Evolutionary conservation across 2,797 vertebrate species (phyloP).

Genomic region (Anniella stebbinsi): DNA sequence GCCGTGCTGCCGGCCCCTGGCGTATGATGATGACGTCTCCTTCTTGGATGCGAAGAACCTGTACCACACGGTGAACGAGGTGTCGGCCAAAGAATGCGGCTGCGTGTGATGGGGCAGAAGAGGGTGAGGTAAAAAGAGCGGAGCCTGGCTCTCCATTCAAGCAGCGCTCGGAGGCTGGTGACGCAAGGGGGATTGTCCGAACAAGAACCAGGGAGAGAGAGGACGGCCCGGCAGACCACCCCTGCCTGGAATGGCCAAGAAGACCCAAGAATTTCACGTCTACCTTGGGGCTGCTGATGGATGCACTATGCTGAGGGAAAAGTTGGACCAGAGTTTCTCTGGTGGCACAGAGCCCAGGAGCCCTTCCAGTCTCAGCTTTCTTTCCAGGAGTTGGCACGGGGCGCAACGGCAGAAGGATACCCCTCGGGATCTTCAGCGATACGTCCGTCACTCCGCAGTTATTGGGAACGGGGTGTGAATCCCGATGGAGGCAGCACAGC

Average conservation of each 20-base stretch:
- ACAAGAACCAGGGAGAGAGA: background rate
- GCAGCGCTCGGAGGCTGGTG: background rate
- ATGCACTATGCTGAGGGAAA: constrained; percentile 3
- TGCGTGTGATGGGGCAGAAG: constrained; percentile 88
- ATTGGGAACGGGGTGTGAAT: background rate
- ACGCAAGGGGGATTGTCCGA: background rate
- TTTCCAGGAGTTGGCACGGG: background rate
- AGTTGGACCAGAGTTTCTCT: too few species aligned
- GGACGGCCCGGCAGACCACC: background rate
- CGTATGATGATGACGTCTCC: constrained; percentile 91
- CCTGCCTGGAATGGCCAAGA: background rate
- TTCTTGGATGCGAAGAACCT: constrained; percentile 89
- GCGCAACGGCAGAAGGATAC: background rate
- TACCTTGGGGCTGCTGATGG: constrained; percentile 34
- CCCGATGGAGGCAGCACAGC: background rate
- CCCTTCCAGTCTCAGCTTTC: background rate
- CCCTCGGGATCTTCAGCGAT: background rate
- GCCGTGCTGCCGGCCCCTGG: constrained; percentile 92
- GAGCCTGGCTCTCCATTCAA: background rate
- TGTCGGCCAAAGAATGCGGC: constrained; percentile 92
- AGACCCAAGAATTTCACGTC: constrained; percentile 18
- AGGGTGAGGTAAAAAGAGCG: background rate
- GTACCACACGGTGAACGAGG: constrained; percentile 91
- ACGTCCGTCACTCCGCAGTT: accelerated
- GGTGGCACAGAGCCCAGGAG: background rate